Base-by-base conservation (phyloP, 1,140 invertebrate species). In the Drosophila parabipectinata region DNA sequence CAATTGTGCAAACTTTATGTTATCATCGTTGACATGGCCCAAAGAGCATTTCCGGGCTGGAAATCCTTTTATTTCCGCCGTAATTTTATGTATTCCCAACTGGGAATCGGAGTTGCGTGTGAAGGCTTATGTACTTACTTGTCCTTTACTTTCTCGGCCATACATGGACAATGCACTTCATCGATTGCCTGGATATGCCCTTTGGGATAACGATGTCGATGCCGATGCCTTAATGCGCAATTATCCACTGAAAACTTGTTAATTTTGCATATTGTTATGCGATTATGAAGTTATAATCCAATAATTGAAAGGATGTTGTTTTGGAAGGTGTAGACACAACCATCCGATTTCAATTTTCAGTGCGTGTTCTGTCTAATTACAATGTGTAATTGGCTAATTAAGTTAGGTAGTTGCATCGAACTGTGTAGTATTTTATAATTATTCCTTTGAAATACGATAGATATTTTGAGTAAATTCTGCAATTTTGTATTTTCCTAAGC, bases 1-100 rank as follows among this genome's bases (percentile, higher is more conserved):
- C 61, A 77, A 52, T 73, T 82, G 56, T 57, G 56, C 72, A 62
- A 64, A 60, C 54, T 53, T 62, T 50, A 78, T 67, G 67, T 63
- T 66, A 64, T 58, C 60, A 68, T 60, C 56, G 66, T 53, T 50
- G 68, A 77, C 57, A 78, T 37, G 75, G 51, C 39, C 34, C 74
- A 60, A 77, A 71, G 66, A 69, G 64, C 74, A 71, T 51, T 77
- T 77, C 8, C 37, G 24, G 53, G 18, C 2, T 39, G 52, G 30
- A 72, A 78, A 78, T 63, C 68, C 75, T 52, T 58, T 77, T 59
- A 78, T 64, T 66, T 72, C 24, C 41, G 44, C 41, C 34, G 60
- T 54, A 56, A 69, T 77, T 69, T 68, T 55, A 56, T 76, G 57
- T 76, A 47, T 61, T 67, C 45, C 34, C 54, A 57, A 7, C n/a